phyloP scores from a whole-genome alignment of 2,797 vertebrate species.

The Hydrophis major region DNA sequence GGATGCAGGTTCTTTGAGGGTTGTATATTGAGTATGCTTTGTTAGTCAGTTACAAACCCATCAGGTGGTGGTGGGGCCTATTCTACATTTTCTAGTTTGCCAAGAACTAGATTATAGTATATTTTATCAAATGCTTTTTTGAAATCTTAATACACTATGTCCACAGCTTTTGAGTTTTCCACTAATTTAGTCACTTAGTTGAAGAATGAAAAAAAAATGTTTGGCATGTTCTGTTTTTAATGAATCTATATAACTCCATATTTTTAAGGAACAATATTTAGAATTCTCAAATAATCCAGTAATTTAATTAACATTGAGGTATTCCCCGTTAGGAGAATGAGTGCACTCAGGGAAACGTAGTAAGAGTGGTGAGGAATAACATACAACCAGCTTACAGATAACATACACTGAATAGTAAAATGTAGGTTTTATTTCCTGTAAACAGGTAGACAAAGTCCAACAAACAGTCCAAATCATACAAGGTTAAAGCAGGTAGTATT shows the following conservation, averaged over 20 bases:
- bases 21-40: neutral
- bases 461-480: too few relatives aligned
- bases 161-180: neutral
- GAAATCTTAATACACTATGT: neutral
- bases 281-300: neutral
- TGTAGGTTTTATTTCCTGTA: too few relatives aligned
- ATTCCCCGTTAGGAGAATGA: too few relatives aligned
- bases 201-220: neutral
- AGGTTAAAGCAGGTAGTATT: too few relatives aligned
- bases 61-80: neutral
- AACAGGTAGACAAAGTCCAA: too few relatives aligned
- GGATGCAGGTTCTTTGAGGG: neutral
- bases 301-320: neutral
- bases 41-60: neutral
- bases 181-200: neutral
- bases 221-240: neutral
- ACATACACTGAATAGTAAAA: too few relatives aligned
- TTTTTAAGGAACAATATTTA: neutral
- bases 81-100: neutral
- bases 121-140: neutral
- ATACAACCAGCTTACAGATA: too few relatives aligned
- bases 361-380: too few relatives aligned
- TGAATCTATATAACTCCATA: neutral
- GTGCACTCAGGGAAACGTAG: too few relatives aligned
- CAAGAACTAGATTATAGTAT: neutral